Conservation (phyloP, 2,113 vertebrate species). For the Thomomys bottae region DNA sequence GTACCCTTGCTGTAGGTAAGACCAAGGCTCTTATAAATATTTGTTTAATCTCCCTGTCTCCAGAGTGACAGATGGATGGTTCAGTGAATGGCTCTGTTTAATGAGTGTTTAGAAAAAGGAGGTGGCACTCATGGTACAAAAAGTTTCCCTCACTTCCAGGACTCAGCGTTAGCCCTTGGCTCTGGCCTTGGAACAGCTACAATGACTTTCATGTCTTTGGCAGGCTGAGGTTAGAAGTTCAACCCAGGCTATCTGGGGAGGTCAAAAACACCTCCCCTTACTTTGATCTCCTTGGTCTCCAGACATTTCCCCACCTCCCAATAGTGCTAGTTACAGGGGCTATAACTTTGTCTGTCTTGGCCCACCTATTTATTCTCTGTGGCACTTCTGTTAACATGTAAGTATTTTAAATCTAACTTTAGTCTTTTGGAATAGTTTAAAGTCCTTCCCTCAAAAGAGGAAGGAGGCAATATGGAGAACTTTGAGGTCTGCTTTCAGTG, state of each 20-base stretch:
- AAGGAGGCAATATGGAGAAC: no score
- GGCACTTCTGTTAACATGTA: background rate
- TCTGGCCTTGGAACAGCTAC: background rate
- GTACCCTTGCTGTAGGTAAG: background rate
- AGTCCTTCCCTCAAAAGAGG: background rate
- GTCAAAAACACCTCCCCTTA: no score
- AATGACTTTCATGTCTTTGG: background rate
- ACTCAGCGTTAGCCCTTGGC: background rate
- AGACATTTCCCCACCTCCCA: background rate
- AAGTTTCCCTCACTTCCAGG: background rate
- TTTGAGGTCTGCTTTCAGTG: background rate
- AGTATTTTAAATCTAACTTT: background rate
- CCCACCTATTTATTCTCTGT: background rate
- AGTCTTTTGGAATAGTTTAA: background rate
- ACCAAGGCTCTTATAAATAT: background rate
- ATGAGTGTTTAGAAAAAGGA: slow-evolving; percentile 4
- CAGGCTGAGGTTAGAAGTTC: background rate
- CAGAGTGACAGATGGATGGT: background rate
- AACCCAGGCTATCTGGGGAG: background rate
- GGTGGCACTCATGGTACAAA: background rate
- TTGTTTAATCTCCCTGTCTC: background rate
- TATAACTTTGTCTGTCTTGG: background rate
- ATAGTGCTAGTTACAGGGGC: background rate
- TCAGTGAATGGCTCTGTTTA: background rate
- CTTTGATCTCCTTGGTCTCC: background rate